Percentiles rank a stretch among this genome's conserved stretches.
Conservation (phyloP, 1,140 invertebrate species). For the Radopholus similis region DNA sequence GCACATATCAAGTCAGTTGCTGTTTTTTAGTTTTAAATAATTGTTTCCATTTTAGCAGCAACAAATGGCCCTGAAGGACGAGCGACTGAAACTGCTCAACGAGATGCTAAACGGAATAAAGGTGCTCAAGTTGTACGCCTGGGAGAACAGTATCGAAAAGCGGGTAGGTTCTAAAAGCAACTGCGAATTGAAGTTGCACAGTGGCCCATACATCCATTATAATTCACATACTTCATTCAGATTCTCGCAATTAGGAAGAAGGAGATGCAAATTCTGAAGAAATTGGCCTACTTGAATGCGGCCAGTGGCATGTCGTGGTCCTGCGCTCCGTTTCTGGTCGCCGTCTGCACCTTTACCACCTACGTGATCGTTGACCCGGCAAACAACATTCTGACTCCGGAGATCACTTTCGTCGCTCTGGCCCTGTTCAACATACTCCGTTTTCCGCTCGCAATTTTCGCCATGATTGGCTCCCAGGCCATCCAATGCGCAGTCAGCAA, state of each 20-base stretch:
- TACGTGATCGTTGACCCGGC: constrained; percentile 61
- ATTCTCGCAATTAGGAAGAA: constrained; percentile 25
- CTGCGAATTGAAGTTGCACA: too few relatives aligned
- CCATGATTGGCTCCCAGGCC: constrained; percentile 64
- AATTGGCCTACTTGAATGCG: constrained; percentile 21
- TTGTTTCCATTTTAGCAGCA: constrained; percentile 62
- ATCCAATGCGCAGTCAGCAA: constrained; percentile 59
- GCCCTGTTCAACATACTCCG: constrained; percentile 92
- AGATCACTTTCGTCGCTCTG: constrained; percentile 81
- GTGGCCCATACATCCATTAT: constrained; percentile 30
- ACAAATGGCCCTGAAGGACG: constrained; percentile 66
- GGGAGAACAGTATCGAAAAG: constrained; percentile 74
- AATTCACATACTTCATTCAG: constrained; percentile 7
- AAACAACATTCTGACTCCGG: constrained; percentile 62
- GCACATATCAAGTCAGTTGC: constrained; percentile 60
- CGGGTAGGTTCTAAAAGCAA: background rate
- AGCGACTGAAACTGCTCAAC: constrained; percentile 65
- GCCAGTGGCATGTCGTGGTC: constrained; percentile 61
- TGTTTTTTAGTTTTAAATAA: constrained; percentile 20
- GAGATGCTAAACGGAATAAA: constrained; percentile 68
- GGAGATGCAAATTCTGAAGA: constrained; percentile 34
- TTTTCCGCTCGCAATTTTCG: constrained; percentile 72
- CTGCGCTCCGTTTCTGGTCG: constrained; percentile 62
- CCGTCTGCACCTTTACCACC: constrained; percentile 58
- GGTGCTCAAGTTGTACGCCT: constrained; percentile 82